Base-by-base conservation (phyloP, 2,888 invertebrate species). In the Aphidoletes aphidimyza region DNA sequence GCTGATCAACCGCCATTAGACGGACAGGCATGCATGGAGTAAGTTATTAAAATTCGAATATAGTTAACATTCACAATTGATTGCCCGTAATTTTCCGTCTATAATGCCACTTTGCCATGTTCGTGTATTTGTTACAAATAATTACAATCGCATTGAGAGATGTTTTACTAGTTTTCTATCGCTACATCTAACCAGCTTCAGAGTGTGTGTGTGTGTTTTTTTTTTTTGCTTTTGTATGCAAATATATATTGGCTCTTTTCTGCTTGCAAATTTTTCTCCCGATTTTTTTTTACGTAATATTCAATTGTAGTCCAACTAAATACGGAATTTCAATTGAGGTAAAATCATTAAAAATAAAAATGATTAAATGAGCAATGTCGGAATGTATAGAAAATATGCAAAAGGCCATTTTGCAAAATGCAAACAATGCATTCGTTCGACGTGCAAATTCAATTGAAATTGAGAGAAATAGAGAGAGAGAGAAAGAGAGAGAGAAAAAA, bases 21-120 rank as follows among this genome's bases (percentile, higher is more conserved):
- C n/a, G 81, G 81, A 81, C 81, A 81, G 37, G 81, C 36, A 37
- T 81, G 81, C 81, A 81, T 81, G 81, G n/a, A 81, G 81, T 81
- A 81, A 81, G 81, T 81, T 11, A 69, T 30, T 30, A 69, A 22
- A 54, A n/a, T 26, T 2, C 30, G 30, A 69, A 30, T 30, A n/a
- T 69, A 69, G 26, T 69, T 30, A 11, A 30, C 30, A 69, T 69
- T 19, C 54, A 54, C 5, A 30, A 69, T 30, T 11, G 5, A 69
- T 69, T 30, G 2, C 14, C 47, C 6, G 19, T 47, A 47, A 9
- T n/a, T n/a, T n/a, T 19, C 19, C 47, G 17, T 11, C 3, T 47
- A 19, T 6, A 54, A 14, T 54, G 54, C 54, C 54, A 54, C 54
- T 54, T 54, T 54, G 54, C 54, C n/a, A 22, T 9, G 17, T 5